Evolutionary conservation across 2,888 invertebrate genomes (phyloP), one percentile per base, ranked within the genome.

Genomic region (Epirrhoe tristata): DNA sequence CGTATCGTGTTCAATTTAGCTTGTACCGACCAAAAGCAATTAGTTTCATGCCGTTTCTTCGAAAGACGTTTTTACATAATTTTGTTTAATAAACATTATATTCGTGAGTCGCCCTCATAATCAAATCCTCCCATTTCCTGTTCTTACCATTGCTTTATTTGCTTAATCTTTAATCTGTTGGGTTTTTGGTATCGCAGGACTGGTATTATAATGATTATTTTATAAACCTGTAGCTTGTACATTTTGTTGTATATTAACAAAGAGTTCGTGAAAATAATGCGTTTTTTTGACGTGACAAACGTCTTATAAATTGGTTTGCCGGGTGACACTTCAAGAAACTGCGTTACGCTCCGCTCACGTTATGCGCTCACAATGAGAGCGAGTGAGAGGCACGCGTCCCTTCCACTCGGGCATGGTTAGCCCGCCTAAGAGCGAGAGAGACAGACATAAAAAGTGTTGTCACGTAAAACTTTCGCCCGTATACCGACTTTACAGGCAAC

Each of bases 71-170:
- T 72, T 69, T 65, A 58, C 46, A 58, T 62, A 63, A 63, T 67
- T 67, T 69, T 63, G 60, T 68, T 57, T 69, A 66, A 63, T 68
- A 64, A 69, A 68, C 67, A 73, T 73, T 72, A 74, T 69, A 69
- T 73, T 69, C 51, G 67, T 63, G 60, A 63, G 60, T 67, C 67
- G 69, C 71, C 58, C 59, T 48, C 62, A 69, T 72, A 70, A 75
- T 75, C 68, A 74, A 75, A 73, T 68, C 73, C 71, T 70, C 73
- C 73, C 70, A 70, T 74, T 74, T 69, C 72, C 70, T 73, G 71
- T 74, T 73, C 64, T 69, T 67, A 69, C 62, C 62, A 58, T 60
- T 74, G 70, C 65, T 71, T 71, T 71, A 72, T 76, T 76, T 74
- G 72, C 68, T 71, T 72, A 72, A 73, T 70, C 70, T 72, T 67